Conservation (phyloP, 2,797 vertebrate genomes). For the Hylomyscus alleni region DNA sequence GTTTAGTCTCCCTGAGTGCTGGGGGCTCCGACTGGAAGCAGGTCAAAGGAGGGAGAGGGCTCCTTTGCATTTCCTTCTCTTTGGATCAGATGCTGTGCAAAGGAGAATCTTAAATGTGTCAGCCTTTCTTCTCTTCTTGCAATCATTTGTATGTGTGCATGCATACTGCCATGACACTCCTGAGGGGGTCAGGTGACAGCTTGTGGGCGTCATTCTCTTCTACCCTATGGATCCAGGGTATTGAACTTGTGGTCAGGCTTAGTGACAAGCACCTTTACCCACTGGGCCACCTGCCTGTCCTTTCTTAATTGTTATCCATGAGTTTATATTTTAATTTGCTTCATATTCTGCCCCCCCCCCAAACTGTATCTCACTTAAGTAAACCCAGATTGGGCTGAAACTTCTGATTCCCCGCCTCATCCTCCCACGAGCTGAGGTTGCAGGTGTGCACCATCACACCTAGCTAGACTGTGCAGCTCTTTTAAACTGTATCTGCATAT, state of each 20-base stretch:
- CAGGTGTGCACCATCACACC: neutral
- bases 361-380: neutral
- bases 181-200: neutral
- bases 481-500: neutral
- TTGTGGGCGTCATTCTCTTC: neutral
- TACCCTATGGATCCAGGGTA: too few relatives aligned
- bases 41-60: neutral
- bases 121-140: neutral
- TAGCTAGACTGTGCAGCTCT: neutral
- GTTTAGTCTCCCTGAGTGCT: neutral
- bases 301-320: neutral
- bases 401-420: neutral
- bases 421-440: neutral
- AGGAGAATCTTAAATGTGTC: neutral
- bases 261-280: too few relatives aligned
- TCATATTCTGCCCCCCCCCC: neutral
- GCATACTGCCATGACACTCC: neutral
- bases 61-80: neutral
- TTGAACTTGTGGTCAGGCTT: neutral
- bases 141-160: neutral
- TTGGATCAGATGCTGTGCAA: neutral
- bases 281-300: neutral
- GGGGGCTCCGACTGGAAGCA: fast-evolving
- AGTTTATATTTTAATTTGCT: neutral
- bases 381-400: neutral